A percentile compares a stretch with the other conserved stretches of the same genome.
These are phyloP conservation scores for Harpalus rufipes DNA, from an alignment of 2,888 invertebrate genomes.

Conservation along the genomic window DNA sequence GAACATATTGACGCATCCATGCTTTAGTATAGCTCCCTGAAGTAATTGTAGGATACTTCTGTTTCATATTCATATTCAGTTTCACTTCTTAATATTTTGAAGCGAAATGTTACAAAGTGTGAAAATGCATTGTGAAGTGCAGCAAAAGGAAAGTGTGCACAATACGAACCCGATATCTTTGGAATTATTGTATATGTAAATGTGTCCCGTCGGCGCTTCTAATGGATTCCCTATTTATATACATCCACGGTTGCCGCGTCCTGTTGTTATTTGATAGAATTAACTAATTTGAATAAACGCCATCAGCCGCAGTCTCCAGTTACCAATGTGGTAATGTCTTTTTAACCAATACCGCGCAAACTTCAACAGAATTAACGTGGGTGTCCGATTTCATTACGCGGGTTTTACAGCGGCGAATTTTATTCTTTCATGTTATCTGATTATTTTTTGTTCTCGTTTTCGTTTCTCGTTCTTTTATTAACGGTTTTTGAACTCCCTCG, in stretches of 20 bases:
- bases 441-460: constrained; percentile 56
- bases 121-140: not conserved
- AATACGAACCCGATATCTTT: constrained; percentile 54
- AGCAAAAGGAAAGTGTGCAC: not conserved
- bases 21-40: no score
- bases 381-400: constrained; percentile 61
- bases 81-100: not conserved
- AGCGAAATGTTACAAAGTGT: not conserved
- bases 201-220: constrained; percentile 31
- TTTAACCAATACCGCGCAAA: constrained; percentile 58
- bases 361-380: constrained; percentile 55
- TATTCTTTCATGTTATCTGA: constrained; percentile 59
- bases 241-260: constrained; percentile 17
- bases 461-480: constrained; percentile 59
- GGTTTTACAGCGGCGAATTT: constrained; percentile 41
- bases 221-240: constrained; percentile 59
- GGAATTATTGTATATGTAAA: constrained; percentile 63
- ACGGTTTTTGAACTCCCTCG: constrained; percentile 58
- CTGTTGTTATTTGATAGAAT: constrained; percentile 67
- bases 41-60: no score
- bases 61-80: no score
- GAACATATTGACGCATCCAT: no score
- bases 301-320: constrained; percentile 54
- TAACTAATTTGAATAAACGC: constrained; percentile 67
- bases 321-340: constrained; percentile 59